Evolutionary conservation across 2,113 vertebrate genomes (phyloP).

Genomic region (Deroptyus accipitrinus): DNA sequence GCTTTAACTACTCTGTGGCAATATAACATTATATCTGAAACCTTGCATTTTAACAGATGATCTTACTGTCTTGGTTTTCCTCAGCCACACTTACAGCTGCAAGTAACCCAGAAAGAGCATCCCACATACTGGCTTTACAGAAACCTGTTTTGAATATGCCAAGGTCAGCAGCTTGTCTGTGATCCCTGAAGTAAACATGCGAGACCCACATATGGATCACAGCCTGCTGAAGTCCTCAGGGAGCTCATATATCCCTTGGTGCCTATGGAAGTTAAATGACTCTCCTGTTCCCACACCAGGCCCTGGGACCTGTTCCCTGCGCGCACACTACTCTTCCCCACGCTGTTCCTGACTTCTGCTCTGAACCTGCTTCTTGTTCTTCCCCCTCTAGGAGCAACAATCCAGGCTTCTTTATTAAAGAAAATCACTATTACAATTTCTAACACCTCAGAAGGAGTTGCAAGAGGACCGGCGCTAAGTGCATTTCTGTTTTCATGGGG

Average conservation of each 20-base stretch:
- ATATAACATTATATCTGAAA: not conserved
- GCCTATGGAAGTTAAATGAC: not conserved
- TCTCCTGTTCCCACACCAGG: not conserved
- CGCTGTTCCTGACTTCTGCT: not conserved
- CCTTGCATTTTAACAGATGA: not conserved
- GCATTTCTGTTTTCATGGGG: not conserved
- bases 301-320: not conserved
- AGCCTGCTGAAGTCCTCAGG: not conserved
- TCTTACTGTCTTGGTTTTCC: not conserved
- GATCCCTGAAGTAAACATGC: not conserved
- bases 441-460: not conserved
- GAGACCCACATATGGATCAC: not conserved
- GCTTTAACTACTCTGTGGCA: not conserved
- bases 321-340: not conserved
- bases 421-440: not conserved
- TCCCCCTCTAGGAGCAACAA: not conserved
- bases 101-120: not conserved
- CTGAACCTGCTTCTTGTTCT: not conserved
- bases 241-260: not conserved
- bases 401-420: not conserved
- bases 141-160: not conserved
- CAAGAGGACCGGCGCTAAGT: accelerated
- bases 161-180: not conserved
- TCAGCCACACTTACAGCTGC: not conserved
- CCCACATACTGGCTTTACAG: not conserved